Conservation (phyloP, 2,113 vertebrate genomes). For the Lathamus discolor region DNA sequence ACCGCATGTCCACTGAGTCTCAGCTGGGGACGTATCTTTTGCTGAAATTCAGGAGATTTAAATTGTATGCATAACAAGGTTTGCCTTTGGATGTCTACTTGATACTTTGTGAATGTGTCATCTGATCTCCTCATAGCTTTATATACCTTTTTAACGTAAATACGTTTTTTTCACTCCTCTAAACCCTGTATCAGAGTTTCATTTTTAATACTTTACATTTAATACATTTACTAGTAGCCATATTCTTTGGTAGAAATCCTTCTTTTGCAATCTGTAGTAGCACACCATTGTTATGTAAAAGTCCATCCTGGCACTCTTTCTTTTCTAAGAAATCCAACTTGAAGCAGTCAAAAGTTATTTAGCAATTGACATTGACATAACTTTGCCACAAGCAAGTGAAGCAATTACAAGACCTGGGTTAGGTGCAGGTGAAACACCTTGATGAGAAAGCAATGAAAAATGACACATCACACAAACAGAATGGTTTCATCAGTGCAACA, state of each 20-base stretch:
- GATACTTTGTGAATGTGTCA: background rate
- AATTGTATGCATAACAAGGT: background rate
- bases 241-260: background rate
- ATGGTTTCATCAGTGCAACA: conserved; percentile 72
- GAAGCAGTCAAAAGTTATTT: conserved; percentile 76
- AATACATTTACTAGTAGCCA: background rate
- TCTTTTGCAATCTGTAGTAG: background rate
- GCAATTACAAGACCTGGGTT: conserved; percentile 76
- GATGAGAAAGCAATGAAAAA: conserved; percentile 82
- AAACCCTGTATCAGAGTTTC: background rate
- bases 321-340: conserved; percentile 53
- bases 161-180: conserved; percentile 4
- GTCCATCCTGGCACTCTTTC: conserved; percentile 13
- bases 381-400: conserved; percentile 82
- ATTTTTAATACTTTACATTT: background rate
- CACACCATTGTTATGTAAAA: background rate
- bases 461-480: conserved; percentile 75
- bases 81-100: background rate
- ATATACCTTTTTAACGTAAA: background rate
- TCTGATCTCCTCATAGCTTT: background rate
- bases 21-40: background rate
- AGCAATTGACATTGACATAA: conserved; percentile 82
- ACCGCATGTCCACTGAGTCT: background rate
- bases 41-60: background rate
- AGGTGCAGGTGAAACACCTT: conserved; percentile 79